These are phyloP conservation scores for Triplophysa rosa DNA, from an alignment of 2,113 vertebrate species.

Conservation along the genomic window DNA sequence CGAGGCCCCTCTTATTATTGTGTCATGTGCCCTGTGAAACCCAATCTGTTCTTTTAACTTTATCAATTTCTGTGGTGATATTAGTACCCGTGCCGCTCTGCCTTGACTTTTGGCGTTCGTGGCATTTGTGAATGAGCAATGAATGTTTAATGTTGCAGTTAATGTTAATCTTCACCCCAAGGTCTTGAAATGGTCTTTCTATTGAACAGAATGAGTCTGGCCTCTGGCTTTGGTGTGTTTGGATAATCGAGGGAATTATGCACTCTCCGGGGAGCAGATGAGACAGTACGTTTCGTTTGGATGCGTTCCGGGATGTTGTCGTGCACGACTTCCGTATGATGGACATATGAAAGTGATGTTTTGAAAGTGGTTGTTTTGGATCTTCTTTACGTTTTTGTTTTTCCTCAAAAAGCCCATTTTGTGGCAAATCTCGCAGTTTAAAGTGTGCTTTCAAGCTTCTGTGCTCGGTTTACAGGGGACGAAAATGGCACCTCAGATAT, in stretches of 20 bases:
- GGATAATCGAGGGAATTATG: conserved; percentile 34
- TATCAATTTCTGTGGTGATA: conserved; percentile 7
- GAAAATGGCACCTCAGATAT: conserved; percentile 4
- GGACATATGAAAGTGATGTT: not conserved
- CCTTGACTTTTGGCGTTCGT: conserved; percentile 9
- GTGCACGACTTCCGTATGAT: not conserved
- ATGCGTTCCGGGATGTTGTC: not conserved
- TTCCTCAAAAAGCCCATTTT: not conserved
- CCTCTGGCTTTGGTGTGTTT: conserved; percentile 36
- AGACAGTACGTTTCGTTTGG: conserved; percentile 4
- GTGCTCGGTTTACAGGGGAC: conserved; percentile 1
- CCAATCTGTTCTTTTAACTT: not conserved
- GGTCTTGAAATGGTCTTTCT: conserved; percentile 28
- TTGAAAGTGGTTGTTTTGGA: not conserved
- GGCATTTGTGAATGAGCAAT: conserved; percentile 44
- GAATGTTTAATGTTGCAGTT: conserved; percentile 46
- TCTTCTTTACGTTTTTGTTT: not conserved
- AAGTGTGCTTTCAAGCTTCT: not conserved
- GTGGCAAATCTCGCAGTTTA: conserved; percentile 1
- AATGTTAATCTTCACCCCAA: conserved; percentile 43
- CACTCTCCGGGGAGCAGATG: conserved; percentile 29
- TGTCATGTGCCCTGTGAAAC: not conserved
- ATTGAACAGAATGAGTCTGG: conserved; percentile 29
- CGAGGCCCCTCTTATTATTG: not conserved
- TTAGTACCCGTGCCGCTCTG: not conserved